Percentiles rank a stretch among this genome's conserved stretches.
Conservation (phyloP, 2,888 invertebrate genomes). For the Odiellus spinosus region DNA sequence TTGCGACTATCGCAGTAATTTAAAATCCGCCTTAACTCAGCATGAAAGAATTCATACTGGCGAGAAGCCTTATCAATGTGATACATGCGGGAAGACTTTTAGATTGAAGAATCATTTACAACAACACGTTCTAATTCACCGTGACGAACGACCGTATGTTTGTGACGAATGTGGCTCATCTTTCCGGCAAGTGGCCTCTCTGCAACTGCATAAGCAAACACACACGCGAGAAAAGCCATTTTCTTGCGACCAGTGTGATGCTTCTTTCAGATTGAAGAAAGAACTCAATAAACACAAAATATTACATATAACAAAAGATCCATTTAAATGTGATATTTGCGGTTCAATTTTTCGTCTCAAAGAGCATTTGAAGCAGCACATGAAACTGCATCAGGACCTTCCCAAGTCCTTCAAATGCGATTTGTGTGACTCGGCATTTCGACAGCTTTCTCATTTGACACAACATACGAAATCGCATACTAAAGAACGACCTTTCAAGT, state of each 20-base stretch:
- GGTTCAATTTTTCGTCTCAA: constrained; percentile 2
- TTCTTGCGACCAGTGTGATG: constrained; percentile 6
- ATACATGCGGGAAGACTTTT: neutral
- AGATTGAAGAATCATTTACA: neutral
- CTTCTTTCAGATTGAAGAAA: too few species aligned
- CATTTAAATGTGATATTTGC: constrained; percentile 2
- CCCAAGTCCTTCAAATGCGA: constrained; percentile 4
- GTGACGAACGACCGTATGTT: neutral
- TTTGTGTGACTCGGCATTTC: neutral
- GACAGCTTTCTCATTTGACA: neutral
- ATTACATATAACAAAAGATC: constrained; percentile 2
- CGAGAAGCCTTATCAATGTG: neutral
- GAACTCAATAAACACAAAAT: neutral
- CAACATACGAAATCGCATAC: neutral
- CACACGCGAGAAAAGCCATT: constrained; percentile 11
- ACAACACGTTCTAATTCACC: neutral
- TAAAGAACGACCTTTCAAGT: too few species aligned
- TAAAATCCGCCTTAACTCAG: too few species aligned
- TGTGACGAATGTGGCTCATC: neutral
- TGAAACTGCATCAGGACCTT: too few species aligned
- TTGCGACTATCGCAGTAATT: too few species aligned
- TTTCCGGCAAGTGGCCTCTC: neutral
- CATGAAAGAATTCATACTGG: constrained; percentile 1
- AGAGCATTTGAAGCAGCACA: too few species aligned
- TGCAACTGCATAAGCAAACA: neutral